Evolutionary conservation across 2,113 vertebrate genomes (phyloP), one percentile per base, ranked within the genome.

Genomic region (Hyperopisus bebe): DNA sequence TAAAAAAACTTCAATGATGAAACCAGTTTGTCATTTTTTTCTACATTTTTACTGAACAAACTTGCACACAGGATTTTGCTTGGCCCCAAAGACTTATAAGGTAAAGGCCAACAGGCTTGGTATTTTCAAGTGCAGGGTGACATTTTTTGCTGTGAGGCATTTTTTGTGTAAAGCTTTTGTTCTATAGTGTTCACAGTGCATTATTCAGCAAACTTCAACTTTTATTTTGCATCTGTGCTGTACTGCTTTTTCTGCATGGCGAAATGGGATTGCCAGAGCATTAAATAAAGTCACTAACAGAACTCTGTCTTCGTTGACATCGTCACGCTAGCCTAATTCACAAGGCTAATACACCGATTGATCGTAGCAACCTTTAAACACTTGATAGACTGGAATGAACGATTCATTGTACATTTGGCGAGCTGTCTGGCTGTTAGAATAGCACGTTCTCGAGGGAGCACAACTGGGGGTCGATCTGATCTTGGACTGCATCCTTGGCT

Each of bases 331-430:
- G 90, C 74, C 90, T 86, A 89, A 92, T 91, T 92, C 62, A 15
- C 77, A 85, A 91, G 92, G n/a, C 62, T 70, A 70, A 70, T 87
- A 90, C 89, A 27, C 88, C 19, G 55, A 91, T 91, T 89, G 90
- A 92, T 90, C 85, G 35, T 74, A 89, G 89, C 86, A 82, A 55
- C 88, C 19, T 35, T 91, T 92, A 87, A 93, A 90, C 88, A 90
- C 86, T 89, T 91, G 89, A 92, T 91, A 91, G 91, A 90, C 91
- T 90, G 89, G 89, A 91, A 93, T 93, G 92, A 88, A 90, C 31
- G 50, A 31, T 91, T 90, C 47, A 11, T 66, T 80, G 31, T 88
- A 90, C 89, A 89, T 88, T 86, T 89, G 90, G 90, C 66, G 58
- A 91, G 87, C 86, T 62, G 51, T 44, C 87, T 53, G 90, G 90